Conservation (phyloP, 2,888 invertebrate genomes). For the Thereva unica region DNA sequence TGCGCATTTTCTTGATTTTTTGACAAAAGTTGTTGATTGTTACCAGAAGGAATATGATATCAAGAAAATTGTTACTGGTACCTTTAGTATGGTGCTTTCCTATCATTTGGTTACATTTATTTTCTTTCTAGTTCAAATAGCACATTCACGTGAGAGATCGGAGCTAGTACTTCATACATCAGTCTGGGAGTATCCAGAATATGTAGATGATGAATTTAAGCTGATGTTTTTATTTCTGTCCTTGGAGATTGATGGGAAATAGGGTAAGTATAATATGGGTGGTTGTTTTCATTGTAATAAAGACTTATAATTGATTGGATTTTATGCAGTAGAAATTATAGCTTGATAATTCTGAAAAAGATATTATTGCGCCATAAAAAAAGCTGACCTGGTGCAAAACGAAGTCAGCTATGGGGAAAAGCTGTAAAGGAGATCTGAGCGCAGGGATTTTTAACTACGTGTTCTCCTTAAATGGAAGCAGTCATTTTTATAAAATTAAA, state of each 20-base stretch:
- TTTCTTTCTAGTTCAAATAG: conserved; percentile 48
- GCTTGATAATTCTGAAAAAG: too few relatives aligned
- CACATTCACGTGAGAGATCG: conserved; percentile 49
- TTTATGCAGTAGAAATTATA: too few relatives aligned
- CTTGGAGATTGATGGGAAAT: conserved; percentile 46
- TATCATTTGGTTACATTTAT: background rate
- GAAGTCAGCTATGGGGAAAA: too few relatives aligned
- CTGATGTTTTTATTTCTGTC: conserved; percentile 48
- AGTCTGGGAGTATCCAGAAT: conserved; percentile 52
- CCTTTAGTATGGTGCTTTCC: conserved; percentile 29
- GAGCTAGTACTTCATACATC: conserved; percentile 49
- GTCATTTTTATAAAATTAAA: too few relatives aligned
- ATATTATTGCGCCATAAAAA: too few relatives aligned
- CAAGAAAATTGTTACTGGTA: conserved; percentile 52
- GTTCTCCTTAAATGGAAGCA: too few relatives aligned
- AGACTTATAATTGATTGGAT: too few relatives aligned
- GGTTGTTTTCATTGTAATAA: too few relatives aligned
- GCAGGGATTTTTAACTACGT: too few relatives aligned
- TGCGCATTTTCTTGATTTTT: conserved; percentile 48
- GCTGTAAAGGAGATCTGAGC: too few relatives aligned
- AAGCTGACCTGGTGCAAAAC: too few relatives aligned
- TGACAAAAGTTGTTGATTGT: conserved; percentile 45
- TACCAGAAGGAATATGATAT: conserved; percentile 49
- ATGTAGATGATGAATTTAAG: conserved; percentile 49
- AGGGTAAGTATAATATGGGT: too few relatives aligned